Conservation (phyloP, 2,888 invertebrate species). For the Luperina testacea region DNA sequence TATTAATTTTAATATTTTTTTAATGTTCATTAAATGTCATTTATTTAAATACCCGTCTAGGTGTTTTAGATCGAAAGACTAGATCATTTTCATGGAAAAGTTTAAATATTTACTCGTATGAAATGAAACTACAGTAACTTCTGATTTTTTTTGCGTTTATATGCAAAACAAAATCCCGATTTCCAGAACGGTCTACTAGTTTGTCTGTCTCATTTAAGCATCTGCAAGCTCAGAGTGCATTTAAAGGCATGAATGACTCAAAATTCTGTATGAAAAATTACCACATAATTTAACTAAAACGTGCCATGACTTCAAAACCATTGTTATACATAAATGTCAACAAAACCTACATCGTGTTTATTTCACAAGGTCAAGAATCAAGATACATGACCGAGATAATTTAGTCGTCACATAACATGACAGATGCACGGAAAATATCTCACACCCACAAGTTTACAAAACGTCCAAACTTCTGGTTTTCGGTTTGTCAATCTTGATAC, state of each 20-base stretch:
- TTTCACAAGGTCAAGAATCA: conserved; percentile 43
- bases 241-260: no score
- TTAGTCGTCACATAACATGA: conserved; percentile 19
- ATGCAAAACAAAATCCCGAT: neutral
- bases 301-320: conserved; percentile 10
- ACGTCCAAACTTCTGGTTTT: conserved; percentile 16
- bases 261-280: neutral
- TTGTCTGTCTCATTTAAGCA: neutral
- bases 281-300: conserved; percentile 11
- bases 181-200: neutral
- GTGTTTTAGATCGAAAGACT: neutral
- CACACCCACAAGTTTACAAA: conserved; percentile 21
- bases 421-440: conserved; percentile 3
- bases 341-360: conserved; percentile 24
- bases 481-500: neutral
- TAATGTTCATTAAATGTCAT: neutral
- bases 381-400: conserved; percentile 41
- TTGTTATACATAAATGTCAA: conserved; percentile 32
- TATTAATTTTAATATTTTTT: neutral
- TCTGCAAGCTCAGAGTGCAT: neutral
- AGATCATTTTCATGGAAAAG: neutral
- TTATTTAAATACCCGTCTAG: neutral
- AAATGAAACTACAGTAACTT: neutral
- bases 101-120: neutral
- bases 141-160: neutral